Conservation (phyloP, 2,113 vertebrate genomes). For the Nothocercus nigrocapillus region DNA sequence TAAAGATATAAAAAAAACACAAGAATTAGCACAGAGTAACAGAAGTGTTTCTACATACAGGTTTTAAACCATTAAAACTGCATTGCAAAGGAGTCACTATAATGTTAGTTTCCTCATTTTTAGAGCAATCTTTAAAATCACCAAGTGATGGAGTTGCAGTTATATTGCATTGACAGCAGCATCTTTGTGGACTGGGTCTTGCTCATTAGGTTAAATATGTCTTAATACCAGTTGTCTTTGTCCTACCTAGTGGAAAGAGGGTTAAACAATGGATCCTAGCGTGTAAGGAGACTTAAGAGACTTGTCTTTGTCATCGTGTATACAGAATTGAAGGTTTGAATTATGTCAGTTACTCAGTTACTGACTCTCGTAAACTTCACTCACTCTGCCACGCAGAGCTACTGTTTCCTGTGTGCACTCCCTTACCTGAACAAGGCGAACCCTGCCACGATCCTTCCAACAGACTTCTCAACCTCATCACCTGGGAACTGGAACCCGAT, state of each 20-base stretch:
- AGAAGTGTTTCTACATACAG: not conserved
- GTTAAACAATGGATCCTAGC: not conserved
- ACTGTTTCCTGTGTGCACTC: slow-evolving; percentile 88
- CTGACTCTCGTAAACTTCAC: not conserved
- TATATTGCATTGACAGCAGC: not conserved
- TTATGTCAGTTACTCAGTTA: not conserved
- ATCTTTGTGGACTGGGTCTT: not conserved
- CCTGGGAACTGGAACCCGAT: slow-evolving; percentile 84
- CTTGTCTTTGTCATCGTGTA: not conserved
- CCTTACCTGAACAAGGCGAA: slow-evolving; percentile 85
- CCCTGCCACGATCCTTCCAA: slow-evolving; percentile 85
- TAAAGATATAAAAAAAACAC: not conserved
- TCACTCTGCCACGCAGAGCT: slow-evolving; percentile 77
- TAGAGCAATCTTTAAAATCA: not conserved
- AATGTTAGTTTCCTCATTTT: not conserved
- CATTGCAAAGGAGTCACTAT: not conserved
- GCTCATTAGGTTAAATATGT: not conserved
- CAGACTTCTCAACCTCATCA: slow-evolving; percentile 86
- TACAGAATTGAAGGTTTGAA: not conserved
- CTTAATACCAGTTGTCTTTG: too few relatives aligned
- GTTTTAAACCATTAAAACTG: not conserved
- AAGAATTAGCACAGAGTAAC: not conserved
- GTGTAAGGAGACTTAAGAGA: accelerated
- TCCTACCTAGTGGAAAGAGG: slow-evolving; percentile 3
- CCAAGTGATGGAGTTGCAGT: not conserved